These are phyloP conservation scores for Stegastes partitus DNA, from an alignment of 2,113 vertebrate genomes.

Conservation along the genomic window DNA sequence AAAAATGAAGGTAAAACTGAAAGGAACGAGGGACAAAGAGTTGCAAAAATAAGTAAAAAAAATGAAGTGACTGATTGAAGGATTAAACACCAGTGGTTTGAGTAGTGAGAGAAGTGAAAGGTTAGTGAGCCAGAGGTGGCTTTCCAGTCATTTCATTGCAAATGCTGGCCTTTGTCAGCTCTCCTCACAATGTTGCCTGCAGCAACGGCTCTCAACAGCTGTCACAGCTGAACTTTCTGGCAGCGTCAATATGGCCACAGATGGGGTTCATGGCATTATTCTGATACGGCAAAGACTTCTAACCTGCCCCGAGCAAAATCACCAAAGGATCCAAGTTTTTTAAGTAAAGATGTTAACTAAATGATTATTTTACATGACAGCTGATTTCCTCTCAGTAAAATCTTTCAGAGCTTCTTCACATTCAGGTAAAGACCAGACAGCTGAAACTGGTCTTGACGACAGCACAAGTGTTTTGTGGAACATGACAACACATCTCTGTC, in stretches of 20 bases:
- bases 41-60: conserved; percentile 9
- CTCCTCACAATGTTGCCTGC: conserved; percentile 19
- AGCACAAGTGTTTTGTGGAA: conserved; percentile 1
- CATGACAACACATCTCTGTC: conserved; percentile 4
- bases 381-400: conserved; percentile 9
- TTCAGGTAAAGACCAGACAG: no score
- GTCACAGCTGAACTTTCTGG: conserved; percentile 58
- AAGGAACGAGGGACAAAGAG: background rate
- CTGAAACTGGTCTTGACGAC: background rate
- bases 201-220: conserved; percentile 49
- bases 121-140: background rate
- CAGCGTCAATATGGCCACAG: conserved; percentile 30
- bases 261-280: conserved; percentile 32
- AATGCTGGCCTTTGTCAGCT: conserved; percentile 13
- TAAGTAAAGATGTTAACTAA: background rate
- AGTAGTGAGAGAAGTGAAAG: background rate
- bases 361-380: background rate
- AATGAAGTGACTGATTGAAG: conserved; percentile 11
- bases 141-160: conserved; percentile 14
- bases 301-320: conserved; percentile 11
- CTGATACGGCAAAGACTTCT: conserved; percentile 16
- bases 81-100: conserved; percentile 11
- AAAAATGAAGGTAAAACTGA: background rate
- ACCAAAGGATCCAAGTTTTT: background rate
- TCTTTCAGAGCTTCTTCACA: background rate